Evolutionary conservation across 2,888 invertebrate species (phyloP).

Genomic region (Leuctra nigra): DNA sequence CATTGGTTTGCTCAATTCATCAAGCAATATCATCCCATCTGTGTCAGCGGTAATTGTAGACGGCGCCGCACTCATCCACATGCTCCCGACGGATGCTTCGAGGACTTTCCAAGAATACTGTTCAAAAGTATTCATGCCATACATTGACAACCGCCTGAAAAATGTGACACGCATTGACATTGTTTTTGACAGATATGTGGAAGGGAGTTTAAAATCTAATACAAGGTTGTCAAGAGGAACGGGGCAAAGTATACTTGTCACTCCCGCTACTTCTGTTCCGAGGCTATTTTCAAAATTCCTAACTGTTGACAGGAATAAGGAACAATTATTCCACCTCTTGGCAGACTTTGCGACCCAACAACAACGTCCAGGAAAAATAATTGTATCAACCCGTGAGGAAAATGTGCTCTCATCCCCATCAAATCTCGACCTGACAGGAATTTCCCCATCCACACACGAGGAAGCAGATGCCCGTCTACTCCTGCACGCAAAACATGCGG

Average conservation of each 20-base stretch:
- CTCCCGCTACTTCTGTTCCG: not conserved
- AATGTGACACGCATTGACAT: not conserved
- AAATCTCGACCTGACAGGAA: not conserved
- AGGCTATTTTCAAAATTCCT: conserved; percentile 6
- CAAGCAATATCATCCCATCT: not conserved
- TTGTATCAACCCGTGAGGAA: not conserved
- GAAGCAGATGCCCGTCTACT: conserved; percentile 15
- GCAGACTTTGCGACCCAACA: not conserved
- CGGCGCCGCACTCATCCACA: conserved; percentile 12
- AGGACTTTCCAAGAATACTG: conserved; percentile 6
- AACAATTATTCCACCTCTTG: not conserved
- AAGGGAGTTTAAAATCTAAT: conserved; percentile 6
- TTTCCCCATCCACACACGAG: conserved; percentile 10
- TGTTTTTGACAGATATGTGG: not conserved
- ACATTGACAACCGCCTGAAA: not conserved
- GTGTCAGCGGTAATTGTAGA: not conserved
- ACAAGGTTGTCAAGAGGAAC: not conserved
- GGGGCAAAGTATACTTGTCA: not conserved
- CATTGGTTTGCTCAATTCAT: not conserved
- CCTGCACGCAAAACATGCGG: conserved; percentile 15
- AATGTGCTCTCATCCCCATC: not conserved
- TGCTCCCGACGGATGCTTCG: not conserved
- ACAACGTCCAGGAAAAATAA: not conserved
- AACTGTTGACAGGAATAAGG: conserved; percentile 5
- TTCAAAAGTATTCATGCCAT: not conserved